Evolutionary conservation across 2,888 invertebrate genomes (phyloP), one percentile per base, ranked within the genome.

Genomic region (Macroteleia sp.): DNA sequence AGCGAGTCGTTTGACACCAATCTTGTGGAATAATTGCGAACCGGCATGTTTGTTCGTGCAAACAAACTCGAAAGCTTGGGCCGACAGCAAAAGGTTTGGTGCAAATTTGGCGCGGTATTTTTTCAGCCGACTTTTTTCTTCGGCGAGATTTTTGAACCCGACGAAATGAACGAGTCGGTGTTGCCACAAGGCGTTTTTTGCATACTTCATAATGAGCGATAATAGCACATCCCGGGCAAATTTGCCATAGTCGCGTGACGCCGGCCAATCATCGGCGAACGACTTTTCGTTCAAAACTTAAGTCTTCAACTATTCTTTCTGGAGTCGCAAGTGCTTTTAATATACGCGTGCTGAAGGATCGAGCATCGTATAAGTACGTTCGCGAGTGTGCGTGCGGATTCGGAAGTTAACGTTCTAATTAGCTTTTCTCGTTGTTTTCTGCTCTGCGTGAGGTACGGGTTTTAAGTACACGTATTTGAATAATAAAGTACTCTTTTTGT

Each of bases 161-260:
- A n/a, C n/a, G n/a, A 57, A 12, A 22, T 20, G 42, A 56, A 16
- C 32, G 42, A 54, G 34, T 19, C 50, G 57, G 30, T 28, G 57
- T 50, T 44, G 74, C 74, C 66, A 74, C 57, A 48, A 42, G 61
- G 57, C 62, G 50, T 67, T 81, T 78, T 81, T 79, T 82, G 78
- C 81, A 80, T 80, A 79, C 56, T 42, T 50, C 56, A 66, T 81
- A 83, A 84, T 80, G 82, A 84, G 81, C 54, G 67, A 83, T 79
- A 77, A 78, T 77, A 76, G 80, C 81, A 50, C 75, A 80, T 77
- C 77, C 59, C 52, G 48, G 64, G 57, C 71, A 46, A 83, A 77
- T 81, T 71, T 61, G 77, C 71, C 62, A 75, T 71, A 74, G 79
- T 89, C 85, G 89, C 89, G 88, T 89, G 89, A 88, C 83, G 81